Base-by-base conservation (phyloP, 2,888 invertebrate species). In the Nemoura dubitans region DNA sequence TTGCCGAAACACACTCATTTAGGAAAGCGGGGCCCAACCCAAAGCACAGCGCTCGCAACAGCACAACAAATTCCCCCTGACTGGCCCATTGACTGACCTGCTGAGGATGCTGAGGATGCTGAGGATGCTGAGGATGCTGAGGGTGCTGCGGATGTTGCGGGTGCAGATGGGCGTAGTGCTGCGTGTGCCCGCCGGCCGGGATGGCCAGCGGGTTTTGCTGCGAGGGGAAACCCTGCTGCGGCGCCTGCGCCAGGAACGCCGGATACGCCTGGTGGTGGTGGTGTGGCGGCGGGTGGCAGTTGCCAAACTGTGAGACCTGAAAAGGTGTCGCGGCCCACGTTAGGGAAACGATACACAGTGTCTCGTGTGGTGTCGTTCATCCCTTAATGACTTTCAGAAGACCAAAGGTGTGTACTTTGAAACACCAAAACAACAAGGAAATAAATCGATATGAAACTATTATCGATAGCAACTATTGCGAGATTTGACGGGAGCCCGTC, bases 221-320 rank as follows among this genome's bases (percentile, higher is more conserved):
- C 59, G 59, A 21, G 1, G 28, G 83, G 88, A 76, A 28, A 80
- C 84, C 26, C 82, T 81, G 21, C 80, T 87, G 88, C 84, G 85
- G 88, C 82, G 84, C 85, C 85, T 87, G 88, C 76, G 88, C 86
- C 59, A 86, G 87, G 83, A 87, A 87, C 27, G 91, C 85, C 29
- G 89, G 88, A 59, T 89, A 88, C 27, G 85, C 85, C 80, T 88
- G 89, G 26, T 87, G 88, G 89, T 86, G 92, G 90, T 88, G 92
- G 89, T 88, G 91, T 21, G 59, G 59, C 91, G 89, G 90, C 26
- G 89, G 88, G 88, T 89, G 89, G 88, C 89, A 90, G 89, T 88
- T 89, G 27, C 88, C 89, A 86, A 89, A 89, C 87, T 88, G 89
- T 16, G 88, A 85, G 14, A 88, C 88, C 88, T 88, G 81, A 16